Evolutionary conservation across 1,140 invertebrate genomes (phyloP).

Genomic region (Wiebesia pumilae): DNA sequence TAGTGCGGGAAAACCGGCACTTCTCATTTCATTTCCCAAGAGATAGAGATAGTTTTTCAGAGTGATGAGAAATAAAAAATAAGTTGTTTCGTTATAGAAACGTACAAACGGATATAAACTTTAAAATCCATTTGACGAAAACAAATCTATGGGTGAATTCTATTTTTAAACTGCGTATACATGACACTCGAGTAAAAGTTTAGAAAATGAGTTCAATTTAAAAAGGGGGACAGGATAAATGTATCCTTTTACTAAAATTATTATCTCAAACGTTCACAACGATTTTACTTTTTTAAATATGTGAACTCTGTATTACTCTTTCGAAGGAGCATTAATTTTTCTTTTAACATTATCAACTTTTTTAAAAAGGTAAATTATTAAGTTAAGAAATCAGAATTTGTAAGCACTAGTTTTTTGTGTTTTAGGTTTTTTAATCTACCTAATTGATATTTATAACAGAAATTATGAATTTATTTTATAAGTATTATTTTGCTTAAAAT

Average conservation of each 20-base stretch:
- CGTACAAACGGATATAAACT: constrained; percentile 50
- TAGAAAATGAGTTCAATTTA: constrained; percentile 36
- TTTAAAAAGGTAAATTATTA: too few relatives aligned
- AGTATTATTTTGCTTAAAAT: too few relatives aligned
- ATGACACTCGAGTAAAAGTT: not conserved
- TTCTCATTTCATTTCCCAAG: constrained; percentile 14
- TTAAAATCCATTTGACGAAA: constrained; percentile 56
- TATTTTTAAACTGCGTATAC: constrained; percentile 64
- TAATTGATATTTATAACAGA: too few relatives aligned
- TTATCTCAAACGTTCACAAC: constrained; percentile 56
- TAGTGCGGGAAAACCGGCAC: constrained; percentile 9
- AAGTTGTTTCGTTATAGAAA: not conserved
- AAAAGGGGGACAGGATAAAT: constrained; percentile 66
- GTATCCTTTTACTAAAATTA: constrained; percentile 73
- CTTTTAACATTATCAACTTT: constrained; percentile 27
- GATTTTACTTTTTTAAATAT: constrained; percentile 43
- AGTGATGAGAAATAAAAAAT: constrained; percentile 10
- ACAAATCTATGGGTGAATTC: constrained; percentile 56
- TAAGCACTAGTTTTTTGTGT: too few relatives aligned
- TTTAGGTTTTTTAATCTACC: too few relatives aligned
- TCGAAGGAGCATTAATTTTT: not conserved
- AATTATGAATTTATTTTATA: too few relatives aligned
- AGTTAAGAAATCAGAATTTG: too few relatives aligned
- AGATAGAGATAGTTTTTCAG: constrained; percentile 18
- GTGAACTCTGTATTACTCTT: not conserved